A percentile compares a stretch with the other conserved stretches of the same genome.
Evolutionary conservation across 2,797 vertebrate genomes (phyloP).

Genomic region (Vireo griseus): DNA sequence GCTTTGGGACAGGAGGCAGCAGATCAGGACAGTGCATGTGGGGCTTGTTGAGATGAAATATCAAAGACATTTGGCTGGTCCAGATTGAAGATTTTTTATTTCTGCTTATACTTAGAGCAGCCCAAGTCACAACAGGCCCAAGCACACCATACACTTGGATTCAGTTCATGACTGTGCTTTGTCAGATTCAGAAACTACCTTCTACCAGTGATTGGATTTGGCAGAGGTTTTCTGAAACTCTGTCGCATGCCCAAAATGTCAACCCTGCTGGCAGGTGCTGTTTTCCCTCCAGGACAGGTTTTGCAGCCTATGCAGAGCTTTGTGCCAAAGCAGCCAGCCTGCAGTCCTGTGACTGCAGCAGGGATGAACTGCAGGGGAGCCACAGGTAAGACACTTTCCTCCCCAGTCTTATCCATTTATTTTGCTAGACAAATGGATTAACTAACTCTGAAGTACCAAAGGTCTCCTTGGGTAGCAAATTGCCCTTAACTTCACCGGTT

Average conservation of each 20-base stretch:
- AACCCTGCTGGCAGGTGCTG: neutral
- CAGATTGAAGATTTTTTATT: neutral
- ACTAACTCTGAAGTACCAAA: slow-evolving; percentile 18
- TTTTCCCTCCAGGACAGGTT: neutral
- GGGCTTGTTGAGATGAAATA: neutral
- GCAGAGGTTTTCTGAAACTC: slow-evolving; percentile 27
- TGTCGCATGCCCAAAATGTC: neutral
- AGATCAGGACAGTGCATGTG: neutral
- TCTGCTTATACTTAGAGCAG: neutral
- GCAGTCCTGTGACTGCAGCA: neutral
- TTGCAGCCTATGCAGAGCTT: neutral
- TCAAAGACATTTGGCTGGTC: neutral
- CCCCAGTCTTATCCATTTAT: neutral
- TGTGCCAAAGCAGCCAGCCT: neutral
- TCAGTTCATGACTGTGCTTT: neutral
- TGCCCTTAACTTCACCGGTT: neutral
- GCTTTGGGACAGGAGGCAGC: neutral
- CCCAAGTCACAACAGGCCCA: neutral
- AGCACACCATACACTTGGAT: neutral
- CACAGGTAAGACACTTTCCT: neutral
- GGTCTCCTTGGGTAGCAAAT: slow-evolving; percentile 9
- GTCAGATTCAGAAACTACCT: neutral
- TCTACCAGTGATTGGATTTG: neutral
- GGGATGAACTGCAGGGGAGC: neutral
- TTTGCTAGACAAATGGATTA: slow-evolving; percentile 43